Evolutionary conservation across 2,113 vertebrate species (phyloP), one percentile per base, ranked within the genome.

Genomic region (Aythya baeri): DNA sequence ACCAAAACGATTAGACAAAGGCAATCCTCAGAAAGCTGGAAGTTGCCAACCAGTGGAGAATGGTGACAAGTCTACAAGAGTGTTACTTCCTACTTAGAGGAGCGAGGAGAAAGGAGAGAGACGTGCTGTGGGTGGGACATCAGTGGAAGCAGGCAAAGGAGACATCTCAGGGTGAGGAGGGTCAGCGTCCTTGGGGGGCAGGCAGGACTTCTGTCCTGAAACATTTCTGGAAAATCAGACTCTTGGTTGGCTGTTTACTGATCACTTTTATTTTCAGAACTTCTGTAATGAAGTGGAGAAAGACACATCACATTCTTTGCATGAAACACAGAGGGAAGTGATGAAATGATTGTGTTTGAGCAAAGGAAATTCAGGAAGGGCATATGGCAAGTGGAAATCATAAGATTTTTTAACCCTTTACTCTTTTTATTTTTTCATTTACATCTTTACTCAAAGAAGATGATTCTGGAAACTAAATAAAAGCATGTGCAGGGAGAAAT

Each of bases 1-100:
- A 77, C 82, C 91, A 93, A 38, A 90, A 74, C 57, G 29, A 96
- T 91, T 58, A 91, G 88, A 90, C 91, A 93, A 86, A 73, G 85
- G 83, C 83, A 83, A 66, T 67, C 94, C 65, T 74, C 66, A 34
- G 81, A 76, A 93, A 79, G 83, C 65, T 94, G 91, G 58, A 80
- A 90, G 75, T 61, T 93, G 92, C 92, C 93, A 93, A 88, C 81
- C 63, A 80, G 89, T 78, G 81, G 73, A 57, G 92, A 83, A 46
- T 16, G 26, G 49, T 22, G 86, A 50, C 70, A 89, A 54, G 50
- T 8, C 49, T 81, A 62, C 91, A 86, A 7, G 11, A 7, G 16
- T 62, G 59, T 41, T 77, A 46, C 74, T 93, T 65, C 71, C 82
- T 66, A 52, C 50, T 87, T 44, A 83, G 59, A 66, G 68, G 20